Percentiles rank a stretch among this genome's conserved stretches.
phyloP scores from a whole-genome alignment of 1,140 invertebrate genomes.

The Latrodectus geometricus region DNA sequence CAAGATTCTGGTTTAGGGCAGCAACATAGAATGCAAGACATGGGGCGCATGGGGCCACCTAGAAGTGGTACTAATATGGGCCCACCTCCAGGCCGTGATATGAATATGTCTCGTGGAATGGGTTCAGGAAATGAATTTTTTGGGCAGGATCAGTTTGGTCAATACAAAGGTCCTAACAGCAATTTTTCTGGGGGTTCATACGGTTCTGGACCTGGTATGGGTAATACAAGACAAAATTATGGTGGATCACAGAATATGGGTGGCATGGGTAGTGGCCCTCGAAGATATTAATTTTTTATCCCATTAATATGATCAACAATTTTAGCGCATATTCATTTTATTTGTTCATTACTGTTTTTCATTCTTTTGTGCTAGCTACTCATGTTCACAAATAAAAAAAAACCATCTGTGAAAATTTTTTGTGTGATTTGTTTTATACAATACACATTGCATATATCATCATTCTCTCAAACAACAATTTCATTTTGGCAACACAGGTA shows the following conservation, averaged over 20 bases:
- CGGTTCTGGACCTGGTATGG: constrained; percentile 18
- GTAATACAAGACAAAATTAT: constrained; percentile 22
- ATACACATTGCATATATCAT: no score
- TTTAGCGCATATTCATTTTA: no score
- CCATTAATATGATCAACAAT: no score
- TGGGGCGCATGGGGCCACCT: not conserved
- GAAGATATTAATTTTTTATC: constrained; percentile 27
- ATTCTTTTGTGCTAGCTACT: no score
- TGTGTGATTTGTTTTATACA: no score
- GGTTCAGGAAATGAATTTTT: constrained; percentile 11
- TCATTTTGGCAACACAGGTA: no score
- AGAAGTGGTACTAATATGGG: constrained; percentile 27
- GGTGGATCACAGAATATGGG: constrained; percentile 24
- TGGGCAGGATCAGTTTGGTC: constrained; percentile 29
- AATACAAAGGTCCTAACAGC: constrained; percentile 25
- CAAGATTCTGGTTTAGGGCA: not conserved
- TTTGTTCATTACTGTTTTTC: no score
- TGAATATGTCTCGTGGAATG: not conserved
- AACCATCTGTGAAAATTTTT: no score
- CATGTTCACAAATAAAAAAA: no score
- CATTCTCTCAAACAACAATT: no score
- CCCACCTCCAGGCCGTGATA: not conserved
- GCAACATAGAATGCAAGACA: constrained; percentile 3
- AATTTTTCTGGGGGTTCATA: constrained; percentile 36
- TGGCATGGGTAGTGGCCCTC: constrained; percentile 35